Evolutionary conservation across 2,888 invertebrate genomes (phyloP).

Genomic region (Ametastegia equiseti): DNA sequence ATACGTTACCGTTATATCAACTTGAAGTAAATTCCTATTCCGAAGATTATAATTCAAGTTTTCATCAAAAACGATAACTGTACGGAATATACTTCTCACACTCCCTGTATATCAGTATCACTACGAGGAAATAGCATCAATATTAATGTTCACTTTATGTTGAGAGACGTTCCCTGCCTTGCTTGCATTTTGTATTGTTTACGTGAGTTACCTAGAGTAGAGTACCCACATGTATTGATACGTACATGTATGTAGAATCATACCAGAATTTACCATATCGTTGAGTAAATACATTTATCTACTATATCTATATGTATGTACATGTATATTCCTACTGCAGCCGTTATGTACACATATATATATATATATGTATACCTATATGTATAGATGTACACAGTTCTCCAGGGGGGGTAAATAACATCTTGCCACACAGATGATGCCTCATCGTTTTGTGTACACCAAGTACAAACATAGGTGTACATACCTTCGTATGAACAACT

Average conservation of each 20-base stretch:
- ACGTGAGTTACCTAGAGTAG: not conserved
- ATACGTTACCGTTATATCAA: too few relatives aligned
- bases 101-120: not conserved
- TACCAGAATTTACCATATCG: not conserved
- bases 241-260: not conserved
- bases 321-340: not conserved
- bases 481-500: not conserved
- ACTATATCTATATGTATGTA: too few relatives aligned
- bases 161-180: not conserved
- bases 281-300: not conserved
- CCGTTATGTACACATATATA: not conserved
- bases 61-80: too few relatives aligned
- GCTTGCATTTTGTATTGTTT: not conserved
- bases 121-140: not conserved
- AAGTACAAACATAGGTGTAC: not conserved
- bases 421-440: not conserved
- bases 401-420: not conserved
- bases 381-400: not conserved
- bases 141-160: constrained; percentile 1
- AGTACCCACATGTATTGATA: not conserved
- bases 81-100: too few relatives aligned
- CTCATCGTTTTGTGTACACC: not conserved
- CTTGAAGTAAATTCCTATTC: too few relatives aligned
- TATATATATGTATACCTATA: too few relatives aligned
- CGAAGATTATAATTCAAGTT: too few relatives aligned